Percentiles rank a stretch among this genome's conserved stretches.
phyloP scores from a whole-genome alignment of 2,113 vertebrate genomes.

The Zeus faber region DNA sequence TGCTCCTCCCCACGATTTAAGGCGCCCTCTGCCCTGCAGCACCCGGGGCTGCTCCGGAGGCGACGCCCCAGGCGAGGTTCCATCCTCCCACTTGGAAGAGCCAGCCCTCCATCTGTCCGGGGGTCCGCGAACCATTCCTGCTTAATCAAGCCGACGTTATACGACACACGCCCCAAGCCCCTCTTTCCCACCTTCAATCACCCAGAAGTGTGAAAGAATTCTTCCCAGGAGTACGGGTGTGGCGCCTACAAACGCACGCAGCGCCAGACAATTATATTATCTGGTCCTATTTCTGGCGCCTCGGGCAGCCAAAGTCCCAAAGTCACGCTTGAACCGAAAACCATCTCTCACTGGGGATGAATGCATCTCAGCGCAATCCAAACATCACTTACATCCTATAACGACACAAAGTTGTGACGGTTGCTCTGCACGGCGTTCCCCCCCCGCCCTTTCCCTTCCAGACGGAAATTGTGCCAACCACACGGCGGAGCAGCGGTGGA shows the following conservation, averaged over 20 bases:
- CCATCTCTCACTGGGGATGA: too few species aligned
- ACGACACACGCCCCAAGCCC: conserved; percentile 32
- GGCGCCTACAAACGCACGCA: too few species aligned
- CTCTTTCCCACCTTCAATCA: conserved; percentile 67
- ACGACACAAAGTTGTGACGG: too few species aligned
- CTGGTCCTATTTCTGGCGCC: too few species aligned
- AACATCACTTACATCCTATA: too few species aligned
- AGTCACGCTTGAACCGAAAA: too few species aligned
- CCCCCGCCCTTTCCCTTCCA: too few species aligned
- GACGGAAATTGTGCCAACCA: too few species aligned
- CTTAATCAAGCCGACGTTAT: conserved; percentile 71
- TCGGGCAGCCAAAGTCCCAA: too few species aligned
- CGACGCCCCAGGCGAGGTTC: neutral
- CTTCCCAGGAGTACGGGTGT: conserved; percentile 15
- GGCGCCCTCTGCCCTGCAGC: conserved; percentile 30
- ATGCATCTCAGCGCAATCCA: too few species aligned
- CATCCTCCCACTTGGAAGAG: conserved; percentile 27
- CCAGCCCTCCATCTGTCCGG: conserved; percentile 69
- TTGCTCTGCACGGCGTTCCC: too few species aligned
- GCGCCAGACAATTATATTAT: too few species aligned
- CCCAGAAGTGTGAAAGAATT: conserved; percentile 23
- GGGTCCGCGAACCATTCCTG: conserved; percentile 51
- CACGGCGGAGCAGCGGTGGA: conserved; percentile 32
- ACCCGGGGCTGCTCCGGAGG: conserved; percentile 3
- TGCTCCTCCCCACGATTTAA: conserved; percentile 47